Percentiles rank a stretch among this genome's conserved stretches.
Evolutionary conservation across 2,113 vertebrate species (phyloP).

Genomic region (Oplegnathus fasciatus): DNA sequence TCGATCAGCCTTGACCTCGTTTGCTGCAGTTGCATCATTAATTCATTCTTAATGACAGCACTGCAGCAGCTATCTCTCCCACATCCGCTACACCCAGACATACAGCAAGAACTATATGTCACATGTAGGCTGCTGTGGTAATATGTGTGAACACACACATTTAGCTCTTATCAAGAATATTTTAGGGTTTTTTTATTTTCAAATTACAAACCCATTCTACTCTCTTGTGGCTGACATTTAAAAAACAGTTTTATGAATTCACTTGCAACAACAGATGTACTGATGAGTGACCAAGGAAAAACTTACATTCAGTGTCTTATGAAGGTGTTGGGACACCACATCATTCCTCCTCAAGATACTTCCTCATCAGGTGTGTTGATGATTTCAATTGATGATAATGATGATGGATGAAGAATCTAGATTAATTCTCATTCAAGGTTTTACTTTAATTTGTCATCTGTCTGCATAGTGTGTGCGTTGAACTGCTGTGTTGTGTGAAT

Average conservation of each 20-base stretch:
- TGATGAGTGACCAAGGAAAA: too few species aligned
- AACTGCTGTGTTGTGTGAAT: not conserved
- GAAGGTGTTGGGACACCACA: not conserved
- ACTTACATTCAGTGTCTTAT: too few species aligned
- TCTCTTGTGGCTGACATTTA: not conserved
- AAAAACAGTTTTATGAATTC: not conserved
- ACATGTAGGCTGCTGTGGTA: not conserved
- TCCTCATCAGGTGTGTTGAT: not conserved
- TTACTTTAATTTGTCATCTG: not conserved
- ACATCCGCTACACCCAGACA: not conserved
- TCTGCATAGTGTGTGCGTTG: not conserved
- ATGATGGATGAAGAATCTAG: too few species aligned
- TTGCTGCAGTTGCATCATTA: constrained; percentile 11
- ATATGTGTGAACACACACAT: not conserved
- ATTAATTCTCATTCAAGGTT: not conserved
- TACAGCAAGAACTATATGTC: not conserved
- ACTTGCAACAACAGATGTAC: not conserved
- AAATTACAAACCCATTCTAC: not conserved
- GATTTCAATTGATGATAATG: not conserved
- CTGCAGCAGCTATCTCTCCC: not conserved
- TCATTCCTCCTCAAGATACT: not conserved
- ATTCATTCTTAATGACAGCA: constrained; percentile 9
- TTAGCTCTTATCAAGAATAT: not conserved
- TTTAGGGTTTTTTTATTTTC: too few species aligned
- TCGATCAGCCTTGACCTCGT: constrained; percentile 21